Evolutionary conservation across 35 echinoderm and acorn worm species (phyloP), one percentile per base, ranked within the genome.

Genomic region (Ptychodera flava): DNA sequence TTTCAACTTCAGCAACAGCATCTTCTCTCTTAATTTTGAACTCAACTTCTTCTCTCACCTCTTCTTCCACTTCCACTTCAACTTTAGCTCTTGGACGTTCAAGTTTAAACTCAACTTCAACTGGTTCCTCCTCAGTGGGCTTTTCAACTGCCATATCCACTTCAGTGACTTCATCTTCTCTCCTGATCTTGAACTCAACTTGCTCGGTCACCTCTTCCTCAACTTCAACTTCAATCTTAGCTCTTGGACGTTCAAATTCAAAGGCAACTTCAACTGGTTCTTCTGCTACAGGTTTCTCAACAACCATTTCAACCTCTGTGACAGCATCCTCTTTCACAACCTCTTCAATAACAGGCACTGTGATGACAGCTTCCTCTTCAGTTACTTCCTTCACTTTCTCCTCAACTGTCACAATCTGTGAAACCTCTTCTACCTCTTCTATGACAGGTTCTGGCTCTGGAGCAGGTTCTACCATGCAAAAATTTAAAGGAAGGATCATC

Each of bases 201-300:
- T 64, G 6, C 45, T 64, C 6, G 6, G 6, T 64, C 45, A 12
- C 45, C 6, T 22, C 6, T 64, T 64, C 45, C 22, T 64, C 45
- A 64, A 64, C 45, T 64, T 64, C 45, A 64, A 64, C 45, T 22
- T 64, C 6, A 12, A 64, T 64, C 22, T 64, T 6, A 64, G 45
- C 45, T 64, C 6, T 64, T 64, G 45, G 6, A 64, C 45, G 45
- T 64, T 6, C 6, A 22, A 64, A 12, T 64, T 64, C 45, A 6
- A 64, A 64, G 6, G 22, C 81, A 35, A 83, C 64, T 78, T 92
- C 90, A 76, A 78, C 82, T 16, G 84, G 53, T 29, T 77, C 91
- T 75, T 97, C 88, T 35, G 89, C 88, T 30, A 79, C 53, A 32
- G 87, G 91, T 75, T 33, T 76, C 91, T 92, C 83, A 35, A 86